Conservation (phyloP, 2,797 vertebrate species). For the Channa striata region DNA sequence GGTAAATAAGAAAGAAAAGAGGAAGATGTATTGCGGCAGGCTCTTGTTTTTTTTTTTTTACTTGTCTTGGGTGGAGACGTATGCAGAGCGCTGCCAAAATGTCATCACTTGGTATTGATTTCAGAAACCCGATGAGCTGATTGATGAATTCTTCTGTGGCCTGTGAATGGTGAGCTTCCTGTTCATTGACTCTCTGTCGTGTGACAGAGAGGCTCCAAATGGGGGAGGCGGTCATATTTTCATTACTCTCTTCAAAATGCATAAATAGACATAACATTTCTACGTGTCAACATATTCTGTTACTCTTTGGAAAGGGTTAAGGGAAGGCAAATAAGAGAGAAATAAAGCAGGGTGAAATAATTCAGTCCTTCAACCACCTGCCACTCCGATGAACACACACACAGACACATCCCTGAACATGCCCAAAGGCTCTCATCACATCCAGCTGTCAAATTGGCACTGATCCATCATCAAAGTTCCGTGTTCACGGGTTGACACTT, state of each 20-base stretch:
- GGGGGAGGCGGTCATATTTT: not conserved
- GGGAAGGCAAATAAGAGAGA: not conserved
- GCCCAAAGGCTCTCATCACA: slow-evolving; percentile 67
- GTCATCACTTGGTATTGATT: slow-evolving; percentile 63
- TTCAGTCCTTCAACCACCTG: slow-evolving; percentile 45
- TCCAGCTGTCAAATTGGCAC: slow-evolving; percentile 67
- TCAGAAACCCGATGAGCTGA: slow-evolving; percentile 51
- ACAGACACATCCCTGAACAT: slow-evolving; percentile 59
- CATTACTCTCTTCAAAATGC: slow-evolving; percentile 2
- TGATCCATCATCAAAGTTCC: slow-evolving; percentile 63
- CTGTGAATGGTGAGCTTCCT: slow-evolving; percentile 12
- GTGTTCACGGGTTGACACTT: slow-evolving; percentile 68
- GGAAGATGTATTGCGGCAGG: slow-evolving; percentile 56
- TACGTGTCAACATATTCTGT: not conserved
- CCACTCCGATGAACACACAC: slow-evolving; percentile 51
- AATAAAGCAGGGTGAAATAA: slow-evolving; percentile 38
- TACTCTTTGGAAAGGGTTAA: not conserved
- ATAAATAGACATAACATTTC: slow-evolving; percentile 13
- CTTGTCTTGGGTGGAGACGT: slow-evolving; percentile 20
- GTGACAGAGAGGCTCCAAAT: slow-evolving; percentile 4
- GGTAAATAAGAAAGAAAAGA: slow-evolving; percentile 68
- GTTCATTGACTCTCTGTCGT: slow-evolving; percentile 14
- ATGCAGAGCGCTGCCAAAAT: slow-evolving; percentile 51
- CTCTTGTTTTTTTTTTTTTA: slow-evolving; percentile 5
- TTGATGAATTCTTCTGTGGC: slow-evolving; percentile 51